These are phyloP conservation scores for Labrus mixtus DNA, from an alignment of 2,113 vertebrate genomes.

Conservation along the genomic window DNA sequence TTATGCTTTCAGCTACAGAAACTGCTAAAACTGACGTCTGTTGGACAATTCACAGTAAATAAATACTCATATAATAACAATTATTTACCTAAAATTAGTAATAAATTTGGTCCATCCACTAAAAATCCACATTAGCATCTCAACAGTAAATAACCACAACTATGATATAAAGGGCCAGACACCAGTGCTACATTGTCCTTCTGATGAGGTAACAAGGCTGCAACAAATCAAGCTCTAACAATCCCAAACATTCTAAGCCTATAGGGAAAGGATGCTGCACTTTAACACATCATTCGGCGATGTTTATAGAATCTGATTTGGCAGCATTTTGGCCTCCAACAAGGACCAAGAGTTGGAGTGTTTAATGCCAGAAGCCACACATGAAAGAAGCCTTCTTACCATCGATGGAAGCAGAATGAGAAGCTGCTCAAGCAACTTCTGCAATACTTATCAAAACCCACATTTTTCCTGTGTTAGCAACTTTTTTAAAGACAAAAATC, in stretches of 20 bases:
- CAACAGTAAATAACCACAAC: conserved; percentile 34
- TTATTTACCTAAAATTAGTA: conserved; percentile 19
- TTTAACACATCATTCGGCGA: neutral
- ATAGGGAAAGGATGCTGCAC: conserved; percentile 5
- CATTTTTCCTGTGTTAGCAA: conserved; percentile 13
- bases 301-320: neutral
- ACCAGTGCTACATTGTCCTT: conserved; percentile 7
- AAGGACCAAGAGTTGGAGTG: neutral
- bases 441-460: conserved; percentile 11
- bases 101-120: conserved; percentile 47
- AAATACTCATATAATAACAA: conserved; percentile 52
- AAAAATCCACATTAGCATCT: conserved; percentile 32
- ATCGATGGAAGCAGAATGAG: conserved; percentile 11
- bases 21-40: neutral
- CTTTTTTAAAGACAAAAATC: neutral
- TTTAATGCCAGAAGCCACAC: neutral
- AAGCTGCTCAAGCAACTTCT: conserved; percentile 21
- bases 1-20: conserved; percentile 57
- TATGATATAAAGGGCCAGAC: conserved; percentile 20
- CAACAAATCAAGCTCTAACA: conserved; percentile 1
- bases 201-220: conserved; percentile 41
- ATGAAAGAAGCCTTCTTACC: neutral
- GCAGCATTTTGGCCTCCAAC: neutral
- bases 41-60: conserved; percentile 30
- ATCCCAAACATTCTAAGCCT: neutral